Base-by-base conservation (phyloP, 1,140 invertebrate species). In the Copidosoma floridanum region DNA sequence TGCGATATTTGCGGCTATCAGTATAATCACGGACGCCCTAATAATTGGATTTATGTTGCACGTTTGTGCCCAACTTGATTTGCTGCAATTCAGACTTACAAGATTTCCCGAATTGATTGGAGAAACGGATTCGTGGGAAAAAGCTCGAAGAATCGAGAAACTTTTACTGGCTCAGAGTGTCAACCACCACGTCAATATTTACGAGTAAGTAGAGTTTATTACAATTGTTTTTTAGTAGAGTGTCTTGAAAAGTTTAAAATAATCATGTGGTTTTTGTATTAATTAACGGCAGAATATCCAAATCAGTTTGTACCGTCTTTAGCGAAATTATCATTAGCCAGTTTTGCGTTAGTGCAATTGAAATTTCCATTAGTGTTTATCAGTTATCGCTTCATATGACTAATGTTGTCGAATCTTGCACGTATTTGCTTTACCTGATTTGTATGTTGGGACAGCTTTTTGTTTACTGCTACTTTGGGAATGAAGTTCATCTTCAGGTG, bases 41-140 rank as follows among this genome's bases (percentile, higher is more conserved):
- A 59, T 59, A 23, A 35, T 32, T 11, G 48, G 57, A 3, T 59
- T 44, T 24, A 59, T 59, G 48, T 3, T 59, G 4, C 48, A 52
- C 7, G 16, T 46, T 26, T 59, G 57, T 20, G 20, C 14, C 3
- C 57, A 59, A 44, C 3, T 52, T 2, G 6, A 46, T n/a, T n/a
- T 59, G 7, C 12, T 59, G 10, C 10, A 41, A 5, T 16, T 41
- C 16, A 50, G 56, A 41, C 24, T 58, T 8, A 10, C 8, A 32
- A 2, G 18, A 11, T 32, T 58, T 16, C 47, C 47, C n/a, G n/a
- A n/a, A n/a, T n/a, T n/a, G n/a, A n/a, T n/a, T n/a, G n/a, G n/a
- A n/a, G n/a, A n/a, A n/a, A n/a, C n/a, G n/a, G n/a, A n/a, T n/a
- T n/a, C n/a, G n/a, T n/a, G n/a, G n/a, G n/a, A n/a, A n/a, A n/a